Percentiles rank a stretch among this genome's conserved stretches.
phyloP scores from a whole-genome alignment of 2,113 vertebrate species.

The Mustelus asterias region DNA sequence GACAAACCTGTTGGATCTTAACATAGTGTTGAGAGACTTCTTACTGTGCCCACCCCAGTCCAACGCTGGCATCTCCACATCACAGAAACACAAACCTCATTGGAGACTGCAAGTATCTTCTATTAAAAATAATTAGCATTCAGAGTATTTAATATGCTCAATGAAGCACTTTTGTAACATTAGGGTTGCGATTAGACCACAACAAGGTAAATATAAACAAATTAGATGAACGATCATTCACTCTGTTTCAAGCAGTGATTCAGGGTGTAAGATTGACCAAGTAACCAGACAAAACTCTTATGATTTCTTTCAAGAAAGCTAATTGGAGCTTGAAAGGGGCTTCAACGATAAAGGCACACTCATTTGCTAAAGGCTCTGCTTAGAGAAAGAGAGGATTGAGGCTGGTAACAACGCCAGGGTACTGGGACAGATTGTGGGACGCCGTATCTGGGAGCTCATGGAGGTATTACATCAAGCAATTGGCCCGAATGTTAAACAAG shows the following conservation, averaged over 20 bases:
- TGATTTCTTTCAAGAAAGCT: neutral
- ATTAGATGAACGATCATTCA: accelerated
- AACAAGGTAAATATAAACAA: neutral
- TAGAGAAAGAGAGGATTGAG: too few species aligned
- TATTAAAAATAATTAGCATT: neutral
- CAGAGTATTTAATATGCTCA: neutral
- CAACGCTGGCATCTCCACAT: too few species aligned
- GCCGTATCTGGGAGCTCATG: too few species aligned
- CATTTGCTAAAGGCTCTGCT: too few species aligned
- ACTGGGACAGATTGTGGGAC: too few species aligned
- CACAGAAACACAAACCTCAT: neutral
- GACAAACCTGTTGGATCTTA: too few species aligned
- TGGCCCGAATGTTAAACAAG: too few species aligned
- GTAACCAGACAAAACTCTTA: neutral
- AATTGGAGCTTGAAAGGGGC: neutral
- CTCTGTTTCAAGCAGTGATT: neutral
- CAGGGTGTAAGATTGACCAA: neutral
- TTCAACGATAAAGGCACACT: neutral
- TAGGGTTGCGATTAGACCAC: neutral
- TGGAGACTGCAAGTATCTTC: neutral
- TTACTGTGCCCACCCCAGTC: too few species aligned
- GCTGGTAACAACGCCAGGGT: too few species aligned
- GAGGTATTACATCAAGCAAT: too few species aligned
- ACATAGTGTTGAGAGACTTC: too few species aligned
- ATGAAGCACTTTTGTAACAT: neutral